Evolutionary conservation across 2,113 vertebrate genomes (phyloP).

Genomic region (Turnix velox): DNA sequence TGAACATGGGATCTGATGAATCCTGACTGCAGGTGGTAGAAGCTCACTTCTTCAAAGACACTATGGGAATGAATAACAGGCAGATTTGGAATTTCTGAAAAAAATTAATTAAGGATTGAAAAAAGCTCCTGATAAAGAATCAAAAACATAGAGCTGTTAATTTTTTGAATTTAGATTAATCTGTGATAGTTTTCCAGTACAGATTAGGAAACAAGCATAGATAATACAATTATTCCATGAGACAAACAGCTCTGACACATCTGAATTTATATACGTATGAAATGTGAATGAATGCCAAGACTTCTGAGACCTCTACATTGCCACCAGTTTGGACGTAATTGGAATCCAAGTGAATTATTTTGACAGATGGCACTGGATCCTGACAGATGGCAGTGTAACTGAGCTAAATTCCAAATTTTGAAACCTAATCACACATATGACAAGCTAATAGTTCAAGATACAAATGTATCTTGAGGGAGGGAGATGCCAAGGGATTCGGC

Average conservation of each 20-base stretch:
- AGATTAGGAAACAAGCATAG: not conserved
- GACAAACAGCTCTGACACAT: not conserved
- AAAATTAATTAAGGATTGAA: not conserved
- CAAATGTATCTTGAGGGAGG: not conserved
- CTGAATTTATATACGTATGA: not conserved
- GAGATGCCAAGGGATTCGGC: not conserved
- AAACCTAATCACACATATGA: constrained; percentile 40
- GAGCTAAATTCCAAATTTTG: constrained; percentile 62
- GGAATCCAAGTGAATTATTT: constrained; percentile 57
- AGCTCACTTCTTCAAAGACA: not conserved
- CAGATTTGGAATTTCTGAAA: not conserved
- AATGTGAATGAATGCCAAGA: not conserved
- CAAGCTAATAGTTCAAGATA: constrained; percentile 37
- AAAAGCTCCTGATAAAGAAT: not conserved
- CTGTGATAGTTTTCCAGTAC: not conserved
- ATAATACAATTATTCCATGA: not conserved
- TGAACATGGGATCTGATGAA: not conserved
- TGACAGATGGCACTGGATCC: constrained; percentile 52
- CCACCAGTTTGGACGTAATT: constrained; percentile 34
- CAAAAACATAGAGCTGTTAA: not conserved
- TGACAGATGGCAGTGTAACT: constrained; percentile 63
- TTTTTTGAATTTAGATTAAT: not conserved
- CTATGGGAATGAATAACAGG: not conserved
- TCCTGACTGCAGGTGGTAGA: not conserved
- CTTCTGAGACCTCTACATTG: not conserved